Evolutionary conservation across 2,113 vertebrate species (phyloP), one percentile per base, ranked within the genome.

Genomic region (Calidris pugnax): DNA sequence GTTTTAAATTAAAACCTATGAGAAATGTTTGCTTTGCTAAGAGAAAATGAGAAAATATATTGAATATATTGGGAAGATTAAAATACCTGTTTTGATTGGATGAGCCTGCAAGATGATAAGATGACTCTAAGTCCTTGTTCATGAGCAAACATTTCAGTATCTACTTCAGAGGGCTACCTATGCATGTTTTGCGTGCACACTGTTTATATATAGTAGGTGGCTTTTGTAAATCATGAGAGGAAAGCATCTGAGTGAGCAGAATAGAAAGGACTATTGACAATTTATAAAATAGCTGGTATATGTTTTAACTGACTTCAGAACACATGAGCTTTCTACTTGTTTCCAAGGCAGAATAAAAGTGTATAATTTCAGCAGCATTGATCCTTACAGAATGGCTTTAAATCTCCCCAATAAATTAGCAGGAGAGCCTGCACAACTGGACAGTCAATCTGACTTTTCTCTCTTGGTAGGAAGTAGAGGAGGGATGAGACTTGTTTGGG

Each of bases 271-370:
- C 35, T 95, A 30, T 15, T 66, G 53, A 53, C 5, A 87, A 62
- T 81, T 91, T 94, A 35, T 85, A 11, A 85, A 59, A 27, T 53
- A 79, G 35, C 24, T 87, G 47, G 7, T 53, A 5, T 21, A 22
- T 39, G 12, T 79, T 92, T 90, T 73, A 89, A 15, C 39, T 51
- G 30, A 45, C 17, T 92, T 82, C 57, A 85, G 48, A 95, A 19
- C 17, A 51, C 45, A 17, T 5, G 8, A 82, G 43, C 69, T 87
- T 94, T 87, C 89, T 62, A 2, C n/a, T 90, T 86, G 59, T 90
- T 96, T 96, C 69, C 47, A 75, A 81, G 64, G 35, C 32, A 66
- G 63, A 91, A 79, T 64, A 85, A 85, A 79, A 87, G 16, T 18
- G 28, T 55, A 35, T 56, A 4, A 60, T 85, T 89, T 91, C 45